Conservation (phyloP, 2,113 vertebrate species). For the Periophthalmodon schlosseri region DNA sequence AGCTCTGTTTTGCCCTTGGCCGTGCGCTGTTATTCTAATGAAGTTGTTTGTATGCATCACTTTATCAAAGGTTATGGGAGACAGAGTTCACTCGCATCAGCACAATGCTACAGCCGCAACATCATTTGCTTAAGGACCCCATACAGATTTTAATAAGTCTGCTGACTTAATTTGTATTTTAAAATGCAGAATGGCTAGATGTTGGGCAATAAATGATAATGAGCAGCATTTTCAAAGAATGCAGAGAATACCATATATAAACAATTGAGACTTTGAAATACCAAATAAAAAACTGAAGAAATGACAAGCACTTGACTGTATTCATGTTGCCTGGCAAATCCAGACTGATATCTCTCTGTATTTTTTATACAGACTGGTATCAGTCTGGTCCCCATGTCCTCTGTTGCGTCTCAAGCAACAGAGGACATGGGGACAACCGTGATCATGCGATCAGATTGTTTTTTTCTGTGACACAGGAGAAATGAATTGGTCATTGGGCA, state of each 20-base stretch:
- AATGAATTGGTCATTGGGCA: too few relatives aligned
- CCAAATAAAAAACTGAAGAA: neutral
- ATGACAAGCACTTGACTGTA: neutral
- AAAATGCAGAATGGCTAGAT: neutral
- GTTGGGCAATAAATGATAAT: neutral
- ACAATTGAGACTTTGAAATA: neutral
- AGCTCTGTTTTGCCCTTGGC: slow-evolving; percentile 4
- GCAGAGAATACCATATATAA: neutral
- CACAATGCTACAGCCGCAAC: neutral
- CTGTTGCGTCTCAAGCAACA: too few relatives aligned
- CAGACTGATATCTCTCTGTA: too few relatives aligned
- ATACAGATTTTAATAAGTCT: neutral
- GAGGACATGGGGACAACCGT: too few relatives aligned
- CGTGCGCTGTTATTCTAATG: slow-evolving; percentile 14
- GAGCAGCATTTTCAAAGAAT: neutral
- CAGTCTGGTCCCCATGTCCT: too few relatives aligned
- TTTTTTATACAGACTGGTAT: too few relatives aligned
- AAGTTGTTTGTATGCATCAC: slow-evolving; percentile 26
- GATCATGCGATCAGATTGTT: too few relatives aligned
- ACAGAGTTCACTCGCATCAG: slow-evolving; percentile 7
- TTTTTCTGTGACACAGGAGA: too few relatives aligned
- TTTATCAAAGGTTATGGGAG: slow-evolving; percentile 24
- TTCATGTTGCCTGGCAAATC: too few relatives aligned
- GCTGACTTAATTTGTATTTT: neutral
- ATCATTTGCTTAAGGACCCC: neutral